Percentiles rank a stretch among this genome's conserved stretches.
Conservation (phyloP, 2,888 invertebrate species). For the Glomeris marginata region DNA sequence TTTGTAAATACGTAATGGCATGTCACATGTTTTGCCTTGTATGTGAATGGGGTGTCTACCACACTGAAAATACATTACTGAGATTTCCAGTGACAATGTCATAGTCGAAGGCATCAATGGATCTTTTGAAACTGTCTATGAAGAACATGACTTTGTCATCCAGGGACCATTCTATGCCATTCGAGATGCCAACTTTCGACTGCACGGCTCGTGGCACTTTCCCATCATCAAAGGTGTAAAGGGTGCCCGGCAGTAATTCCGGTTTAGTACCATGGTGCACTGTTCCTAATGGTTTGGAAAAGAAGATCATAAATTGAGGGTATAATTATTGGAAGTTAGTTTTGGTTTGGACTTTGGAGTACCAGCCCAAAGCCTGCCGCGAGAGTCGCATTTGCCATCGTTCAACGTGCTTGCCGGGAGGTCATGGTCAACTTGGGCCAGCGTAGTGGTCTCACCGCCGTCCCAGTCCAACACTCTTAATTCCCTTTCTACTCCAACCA, state of each 20-base stretch:
- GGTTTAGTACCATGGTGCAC: not conserved
- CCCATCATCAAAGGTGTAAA: constrained; percentile 5
- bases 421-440: constrained; percentile 7
- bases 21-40: no score
- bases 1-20: no score
- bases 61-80: constrained; percentile 6
- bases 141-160: constrained; percentile 58
- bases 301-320: not conserved
- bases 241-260: not conserved
- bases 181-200: constrained; percentile 46
- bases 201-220: constrained; percentile 34
- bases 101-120: constrained; percentile 54
- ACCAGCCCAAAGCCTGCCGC: constrained; percentile 60
- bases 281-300: not conserved
- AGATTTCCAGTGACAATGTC: constrained; percentile 43
- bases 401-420: constrained; percentile 39
- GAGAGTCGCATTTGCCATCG: constrained; percentile 61
- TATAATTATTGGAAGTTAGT: not conserved
- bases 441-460: not conserved
- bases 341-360: no score
- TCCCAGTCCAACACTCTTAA: constrained; percentile 1
- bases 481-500: not conserved
- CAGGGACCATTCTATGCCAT: constrained; percentile 59
- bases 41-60: no score
- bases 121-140: constrained; percentile 52